Percentiles rank a stretch among this genome's conserved stretches.
phyloP scores from a whole-genome alignment of 2,113 vertebrate species.

The Pipra filicauda region DNA sequence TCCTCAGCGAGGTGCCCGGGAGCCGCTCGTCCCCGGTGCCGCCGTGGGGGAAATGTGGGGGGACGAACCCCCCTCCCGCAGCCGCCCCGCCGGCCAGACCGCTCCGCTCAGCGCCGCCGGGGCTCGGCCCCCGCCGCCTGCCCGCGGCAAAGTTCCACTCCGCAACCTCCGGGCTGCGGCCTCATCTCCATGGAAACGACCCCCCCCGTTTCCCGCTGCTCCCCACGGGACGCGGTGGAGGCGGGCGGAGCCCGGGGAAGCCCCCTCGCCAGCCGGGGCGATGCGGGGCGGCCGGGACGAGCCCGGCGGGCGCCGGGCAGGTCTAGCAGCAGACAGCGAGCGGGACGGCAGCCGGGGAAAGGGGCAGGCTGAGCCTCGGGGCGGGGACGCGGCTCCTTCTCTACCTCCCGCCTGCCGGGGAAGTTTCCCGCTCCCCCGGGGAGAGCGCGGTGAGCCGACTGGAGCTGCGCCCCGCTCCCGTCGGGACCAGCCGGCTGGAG shows the following conservation, averaged over 20 bases:
- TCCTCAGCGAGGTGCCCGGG: neutral
- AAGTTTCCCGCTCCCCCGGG: neutral
- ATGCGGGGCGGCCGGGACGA: neutral
- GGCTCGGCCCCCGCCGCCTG: neutral
- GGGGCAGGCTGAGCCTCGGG: neutral
- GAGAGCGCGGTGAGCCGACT: too few species aligned
- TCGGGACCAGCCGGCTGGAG: rapidly evolving
- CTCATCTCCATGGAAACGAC: neutral
- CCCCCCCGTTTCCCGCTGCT: neutral
- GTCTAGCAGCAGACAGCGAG: neutral
- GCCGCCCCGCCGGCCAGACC: neutral
- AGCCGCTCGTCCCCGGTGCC: neutral
- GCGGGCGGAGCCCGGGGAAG: neutral
- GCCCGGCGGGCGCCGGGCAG: neutral
- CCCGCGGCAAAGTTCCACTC: neutral
- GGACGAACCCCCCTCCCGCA: neutral
- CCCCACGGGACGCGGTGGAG: neutral
- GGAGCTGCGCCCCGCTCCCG: neutral
- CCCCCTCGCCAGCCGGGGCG: too few species aligned
- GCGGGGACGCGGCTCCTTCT: neutral
- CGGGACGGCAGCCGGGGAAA: neutral
- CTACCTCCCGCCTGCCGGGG: neutral
- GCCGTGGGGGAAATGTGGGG: too few species aligned
- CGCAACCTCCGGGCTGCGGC: neutral
- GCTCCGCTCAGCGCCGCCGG: neutral